Evolutionary conservation across 2,888 invertebrate genomes (phyloP).

Genomic region (Ectemnius continuus): DNA sequence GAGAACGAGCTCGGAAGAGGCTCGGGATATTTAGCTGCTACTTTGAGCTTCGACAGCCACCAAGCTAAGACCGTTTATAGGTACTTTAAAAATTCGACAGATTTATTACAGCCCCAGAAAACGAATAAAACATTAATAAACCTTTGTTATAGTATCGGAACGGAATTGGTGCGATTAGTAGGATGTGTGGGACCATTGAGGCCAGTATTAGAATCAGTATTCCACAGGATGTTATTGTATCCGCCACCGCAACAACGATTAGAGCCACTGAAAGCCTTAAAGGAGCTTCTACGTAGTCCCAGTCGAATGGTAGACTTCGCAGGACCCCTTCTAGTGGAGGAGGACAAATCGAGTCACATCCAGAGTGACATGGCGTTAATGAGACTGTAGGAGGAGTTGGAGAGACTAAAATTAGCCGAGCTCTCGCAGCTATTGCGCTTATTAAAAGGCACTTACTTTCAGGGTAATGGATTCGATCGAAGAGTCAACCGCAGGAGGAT

Average conservation of each 20-base stretch:
- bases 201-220: conserved; percentile 94
- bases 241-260: conserved; percentile 91
- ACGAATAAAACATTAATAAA: neutral
- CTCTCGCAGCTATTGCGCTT: neutral
- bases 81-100: conserved; percentile 75
- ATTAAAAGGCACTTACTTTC: conserved; percentile 19
- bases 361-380: conserved; percentile 90
- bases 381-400: conserved; percentile 82
- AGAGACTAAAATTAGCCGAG: neutral
- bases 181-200: conserved; percentile 92
- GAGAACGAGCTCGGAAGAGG: conserved; percentile 81
- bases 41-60: conserved; percentile 88
- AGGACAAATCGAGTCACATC: conserved; percentile 82
- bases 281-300: conserved; percentile 89
- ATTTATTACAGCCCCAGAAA: too few species aligned
- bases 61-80: conserved; percentile 94
- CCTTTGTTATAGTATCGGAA: conserved; percentile 85
- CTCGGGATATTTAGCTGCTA: conserved; percentile 85
- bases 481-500: conserved; percentile 91
- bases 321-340: conserved; percentile 81
- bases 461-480: conserved; percentile 96
- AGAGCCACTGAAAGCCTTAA: conserved; percentile 90
- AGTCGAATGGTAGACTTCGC: conserved; percentile 88
- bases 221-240: conserved; percentile 94
- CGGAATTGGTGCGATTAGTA: conserved; percentile 91